Percentiles rank a stretch among this genome's conserved stretches.
Evolutionary conservation across 2,797 vertebrate genomes (phyloP).

Genomic region (Eulemur coronatus): DNA sequence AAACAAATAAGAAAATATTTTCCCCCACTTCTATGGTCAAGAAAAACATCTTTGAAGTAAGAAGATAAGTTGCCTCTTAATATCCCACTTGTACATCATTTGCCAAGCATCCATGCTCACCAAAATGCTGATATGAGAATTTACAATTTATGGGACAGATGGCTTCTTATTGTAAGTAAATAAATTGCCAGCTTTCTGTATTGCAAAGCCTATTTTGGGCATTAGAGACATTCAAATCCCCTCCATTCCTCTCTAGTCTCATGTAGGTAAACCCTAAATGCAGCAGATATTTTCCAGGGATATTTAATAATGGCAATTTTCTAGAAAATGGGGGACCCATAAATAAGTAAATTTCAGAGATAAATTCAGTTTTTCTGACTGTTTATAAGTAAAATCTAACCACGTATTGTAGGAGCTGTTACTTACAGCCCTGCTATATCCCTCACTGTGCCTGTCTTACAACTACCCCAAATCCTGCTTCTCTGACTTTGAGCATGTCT

Average conservation of each 20-base stretch:
- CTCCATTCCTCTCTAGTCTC: background rate
- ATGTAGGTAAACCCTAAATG: background rate
- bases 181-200: background rate
- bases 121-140: background rate
- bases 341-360: background rate
- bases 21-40: background rate
- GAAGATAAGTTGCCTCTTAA: background rate
- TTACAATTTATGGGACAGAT: background rate
- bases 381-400: too few relatives aligned
- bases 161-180: background rate
- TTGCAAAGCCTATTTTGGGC: background rate
- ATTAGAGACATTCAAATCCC: background rate
- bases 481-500: background rate
- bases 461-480: background rate
- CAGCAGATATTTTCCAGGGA: background rate
- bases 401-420: background rate
- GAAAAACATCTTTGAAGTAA: background rate
- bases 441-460: background rate
- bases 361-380: background rate
- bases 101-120: background rate
- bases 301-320: background rate
- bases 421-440: background rate
- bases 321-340: background rate
- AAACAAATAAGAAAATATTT: background rate
- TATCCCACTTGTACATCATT: background rate